These are phyloP conservation scores for Drosophila meridiana DNA, from an alignment of 2,888 invertebrate genomes.

Conservation along the genomic window DNA sequence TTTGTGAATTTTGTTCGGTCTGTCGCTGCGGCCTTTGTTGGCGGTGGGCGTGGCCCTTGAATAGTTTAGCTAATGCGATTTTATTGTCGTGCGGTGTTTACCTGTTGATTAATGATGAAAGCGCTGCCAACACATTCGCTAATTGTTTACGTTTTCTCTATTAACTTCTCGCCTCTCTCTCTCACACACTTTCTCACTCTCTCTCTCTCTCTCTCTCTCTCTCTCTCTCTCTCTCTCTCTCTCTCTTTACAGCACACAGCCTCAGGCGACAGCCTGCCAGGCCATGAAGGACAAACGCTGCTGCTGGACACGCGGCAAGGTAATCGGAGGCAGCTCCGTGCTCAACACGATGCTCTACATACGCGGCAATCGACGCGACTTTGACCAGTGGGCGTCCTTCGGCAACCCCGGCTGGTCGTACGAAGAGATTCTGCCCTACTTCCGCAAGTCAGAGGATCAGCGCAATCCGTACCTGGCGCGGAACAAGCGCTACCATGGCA, in stretches of 20 bases:
- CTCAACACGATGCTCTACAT: conserved; percentile 97
- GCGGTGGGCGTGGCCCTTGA: conserved; percentile 44
- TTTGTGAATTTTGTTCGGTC: conserved; percentile 26
- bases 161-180: background rate
- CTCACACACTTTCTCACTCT: background rate
- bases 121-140: conserved; percentile 51
- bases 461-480: conserved; percentile 94
- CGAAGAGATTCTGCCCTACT: conserved; percentile 92
- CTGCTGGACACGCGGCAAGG: conserved; percentile 96
- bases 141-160: conserved; percentile 57
- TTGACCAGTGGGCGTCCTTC: conserved; percentile 93
- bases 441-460: conserved; percentile 94
- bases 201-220: background rate
- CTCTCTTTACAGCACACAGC: conserved; percentile 89
- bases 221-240: background rate
- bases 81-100: conserved; percentile 70
- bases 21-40: conserved; percentile 15
- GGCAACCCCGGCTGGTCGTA: conserved; percentile 96
- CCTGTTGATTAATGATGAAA: conserved; percentile 63
- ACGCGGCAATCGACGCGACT: conserved; percentile 94
- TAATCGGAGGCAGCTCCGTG: conserved; percentile 94
- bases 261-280: conserved; percentile 93
- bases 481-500: conserved; percentile 89
- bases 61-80: conserved; percentile 52
- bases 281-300: conserved; percentile 94